phyloP scores from a whole-genome alignment of 2,797 vertebrate species.

The Mus caroli region DNA sequence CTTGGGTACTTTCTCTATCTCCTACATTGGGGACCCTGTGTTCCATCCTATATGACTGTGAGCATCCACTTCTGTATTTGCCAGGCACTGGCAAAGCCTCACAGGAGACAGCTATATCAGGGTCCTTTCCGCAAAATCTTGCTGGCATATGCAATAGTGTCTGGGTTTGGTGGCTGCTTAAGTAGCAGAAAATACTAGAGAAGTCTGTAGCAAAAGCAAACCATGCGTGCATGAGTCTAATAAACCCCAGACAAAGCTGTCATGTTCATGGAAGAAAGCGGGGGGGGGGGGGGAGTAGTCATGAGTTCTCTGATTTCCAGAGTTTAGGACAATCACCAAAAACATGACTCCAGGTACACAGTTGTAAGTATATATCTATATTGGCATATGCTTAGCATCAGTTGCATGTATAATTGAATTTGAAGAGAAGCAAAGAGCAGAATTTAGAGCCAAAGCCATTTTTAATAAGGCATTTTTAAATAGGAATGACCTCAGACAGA shows the following conservation, averaged over 20 bases:
- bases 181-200: neutral
- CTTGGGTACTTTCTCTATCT: too few relatives aligned
- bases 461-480: neutral
- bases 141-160: too few relatives aligned
- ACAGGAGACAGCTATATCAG: too few relatives aligned
- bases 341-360: neutral
- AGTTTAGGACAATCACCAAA: neutral
- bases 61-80: too few relatives aligned
- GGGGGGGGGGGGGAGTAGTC: neutral
- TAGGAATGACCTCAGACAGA: neutral
- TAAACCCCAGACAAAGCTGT: neutral
- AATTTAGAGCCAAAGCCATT: conserved; percentile 1
- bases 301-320: neutral
- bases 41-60: too few relatives aligned
- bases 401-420: conserved; percentile 1
- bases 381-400: neutral
- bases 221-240: neutral
- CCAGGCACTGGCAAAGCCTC: too few relatives aligned
- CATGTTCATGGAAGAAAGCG: neutral
- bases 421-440: neutral
- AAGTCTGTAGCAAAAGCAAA: neutral
- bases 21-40: too few relatives aligned
- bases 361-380: neutral
- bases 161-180: too few relatives aligned
- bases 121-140: too few relatives aligned